These are phyloP conservation scores for Crocidura indochinensis DNA, from an alignment of 2,797 vertebrate genomes.

Conservation along the genomic window DNA sequence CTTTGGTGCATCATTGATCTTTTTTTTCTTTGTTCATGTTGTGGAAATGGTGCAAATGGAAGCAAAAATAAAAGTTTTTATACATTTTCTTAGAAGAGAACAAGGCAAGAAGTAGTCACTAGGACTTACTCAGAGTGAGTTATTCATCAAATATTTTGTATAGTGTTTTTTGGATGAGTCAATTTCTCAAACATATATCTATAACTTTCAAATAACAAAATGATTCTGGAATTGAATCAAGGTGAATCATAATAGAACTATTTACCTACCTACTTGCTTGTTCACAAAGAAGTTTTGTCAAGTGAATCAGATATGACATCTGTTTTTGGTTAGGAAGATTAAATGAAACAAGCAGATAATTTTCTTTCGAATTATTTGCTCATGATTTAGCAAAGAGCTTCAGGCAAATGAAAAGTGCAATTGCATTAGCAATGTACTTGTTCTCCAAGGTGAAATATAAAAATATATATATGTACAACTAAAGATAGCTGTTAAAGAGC, in stretches of 20 bases:
- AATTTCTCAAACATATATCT: conserved; percentile 3
- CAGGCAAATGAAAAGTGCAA: conserved; percentile 80
- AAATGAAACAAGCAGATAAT: conserved; percentile 68
- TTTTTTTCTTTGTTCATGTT: background rate
- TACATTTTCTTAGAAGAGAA: background rate
- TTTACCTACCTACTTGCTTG: conserved; percentile 24
- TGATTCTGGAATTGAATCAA: conserved; percentile 34
- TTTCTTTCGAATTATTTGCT: conserved; percentile 75
- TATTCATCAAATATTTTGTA: conserved; percentile 1
- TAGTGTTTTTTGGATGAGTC: conserved; percentile 1
- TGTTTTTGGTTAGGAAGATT: conserved; percentile 63
- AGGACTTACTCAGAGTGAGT: background rate
- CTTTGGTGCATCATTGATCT: background rate
- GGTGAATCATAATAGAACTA: conserved; percentile 58
- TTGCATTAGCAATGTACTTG: conserved; percentile 79
- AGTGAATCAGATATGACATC: conserved; percentile 61
- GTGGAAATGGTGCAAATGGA: background rate
- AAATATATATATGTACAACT: conserved; percentile 7
- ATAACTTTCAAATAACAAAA: conserved; percentile 45
- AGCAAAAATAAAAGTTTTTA: background rate
- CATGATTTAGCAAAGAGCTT: conserved; percentile 71
- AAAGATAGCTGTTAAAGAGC: conserved; percentile 9
- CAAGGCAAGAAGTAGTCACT: background rate
- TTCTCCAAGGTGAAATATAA: conserved; percentile 57
- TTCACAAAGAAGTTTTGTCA: conserved; percentile 52